Conservation (phyloP, 1,140 invertebrate genomes). For the Stegodyphus dumicola region DNA sequence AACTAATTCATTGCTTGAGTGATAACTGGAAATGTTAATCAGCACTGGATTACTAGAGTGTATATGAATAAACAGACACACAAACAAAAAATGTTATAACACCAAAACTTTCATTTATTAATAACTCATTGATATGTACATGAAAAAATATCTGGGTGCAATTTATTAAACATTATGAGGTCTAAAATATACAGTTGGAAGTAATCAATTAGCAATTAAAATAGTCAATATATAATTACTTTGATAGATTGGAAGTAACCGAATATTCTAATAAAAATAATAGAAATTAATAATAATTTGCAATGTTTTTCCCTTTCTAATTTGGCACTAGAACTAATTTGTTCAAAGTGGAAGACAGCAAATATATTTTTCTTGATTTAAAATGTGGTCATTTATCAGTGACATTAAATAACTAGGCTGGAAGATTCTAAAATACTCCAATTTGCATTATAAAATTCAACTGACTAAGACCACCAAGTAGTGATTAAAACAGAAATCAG, state of each 20-base stretch:
- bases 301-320: neutral
- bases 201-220: neutral
- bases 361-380: slow-evolving; percentile 3
- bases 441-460: too few species aligned
- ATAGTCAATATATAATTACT: slow-evolving; percentile 9
- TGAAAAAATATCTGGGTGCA: slow-evolving; percentile 57
- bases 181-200: slow-evolving; percentile 36
- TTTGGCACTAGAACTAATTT: slow-evolving; percentile 41
- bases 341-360: slow-evolving; percentile 49
- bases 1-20: too few species aligned
- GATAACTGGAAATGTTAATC: too few species aligned
- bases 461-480: too few species aligned
- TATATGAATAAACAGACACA: too few species aligned
- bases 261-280: neutral
- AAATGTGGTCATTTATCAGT: slow-evolving; percentile 26
- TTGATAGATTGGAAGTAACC: slow-evolving; percentile 14
- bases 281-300: neutral
- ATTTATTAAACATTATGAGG: slow-evolving; percentile 55
- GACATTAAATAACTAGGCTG: neutral
- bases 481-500: too few species aligned
- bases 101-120: slow-evolving; percentile 57
- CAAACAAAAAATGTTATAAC: slow-evolving; percentile 8
- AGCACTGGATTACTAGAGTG: too few species aligned
- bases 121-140: slow-evolving; percentile 59
- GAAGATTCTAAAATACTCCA: too few species aligned